phyloP scores from a whole-genome alignment of 2,113 vertebrate species.

The Alaudala cheleensis region DNA sequence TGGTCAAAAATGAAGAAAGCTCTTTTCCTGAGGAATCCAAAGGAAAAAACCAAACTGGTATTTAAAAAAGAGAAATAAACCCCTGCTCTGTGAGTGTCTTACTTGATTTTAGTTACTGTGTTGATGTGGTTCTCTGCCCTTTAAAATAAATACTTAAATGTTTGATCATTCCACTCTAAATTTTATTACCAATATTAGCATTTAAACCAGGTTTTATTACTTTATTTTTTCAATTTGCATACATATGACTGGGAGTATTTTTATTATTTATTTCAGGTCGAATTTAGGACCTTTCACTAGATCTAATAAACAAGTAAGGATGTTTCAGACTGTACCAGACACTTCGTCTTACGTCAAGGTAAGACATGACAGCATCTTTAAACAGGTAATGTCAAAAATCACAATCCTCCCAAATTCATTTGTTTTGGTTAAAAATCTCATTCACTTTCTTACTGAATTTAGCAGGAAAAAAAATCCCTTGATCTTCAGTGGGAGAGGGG shows the following conservation, averaged over 20 bases:
- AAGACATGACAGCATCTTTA: constrained; percentile 86
- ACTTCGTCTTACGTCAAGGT: constrained; percentile 98
- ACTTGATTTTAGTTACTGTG: background rate
- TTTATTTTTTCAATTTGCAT: background rate
- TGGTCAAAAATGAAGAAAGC: background rate
- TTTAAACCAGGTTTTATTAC: background rate
- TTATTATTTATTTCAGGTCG: constrained; percentile 50
- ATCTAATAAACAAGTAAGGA: constrained; percentile 69
- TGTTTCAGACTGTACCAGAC: constrained; percentile 98
- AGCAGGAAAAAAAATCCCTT: background rate
- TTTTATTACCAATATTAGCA: background rate
- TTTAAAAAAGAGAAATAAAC: background rate
- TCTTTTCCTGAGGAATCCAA: background rate
- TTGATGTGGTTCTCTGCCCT: background rate
- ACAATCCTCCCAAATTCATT: background rate
- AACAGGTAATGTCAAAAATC: constrained; percentile 83
- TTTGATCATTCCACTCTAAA: background rate
- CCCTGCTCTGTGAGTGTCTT: background rate
- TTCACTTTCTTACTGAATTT: background rate
- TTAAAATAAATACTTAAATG: background rate
- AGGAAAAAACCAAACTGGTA: background rate
- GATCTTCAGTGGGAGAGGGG: background rate
- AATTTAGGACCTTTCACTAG: constrained; percentile 31
- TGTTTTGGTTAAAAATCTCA: background rate
- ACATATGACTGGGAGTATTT: background rate